These are phyloP conservation scores for Lepidurus couesii DNA, from an alignment of 1,140 invertebrate species.

Conservation along the genomic window DNA sequence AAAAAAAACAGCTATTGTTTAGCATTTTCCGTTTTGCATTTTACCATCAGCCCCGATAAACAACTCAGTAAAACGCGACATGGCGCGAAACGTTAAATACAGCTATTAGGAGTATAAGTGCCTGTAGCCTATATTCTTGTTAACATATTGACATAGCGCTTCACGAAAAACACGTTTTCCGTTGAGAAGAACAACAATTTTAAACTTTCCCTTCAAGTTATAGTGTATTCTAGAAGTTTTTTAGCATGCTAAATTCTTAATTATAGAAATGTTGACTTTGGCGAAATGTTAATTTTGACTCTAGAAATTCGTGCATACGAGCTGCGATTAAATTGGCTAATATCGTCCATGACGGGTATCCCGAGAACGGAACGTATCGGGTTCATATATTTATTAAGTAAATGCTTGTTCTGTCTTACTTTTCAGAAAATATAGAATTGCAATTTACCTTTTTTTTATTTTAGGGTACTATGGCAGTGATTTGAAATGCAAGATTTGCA, in stretches of 20 bases:
- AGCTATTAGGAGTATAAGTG: too few relatives aligned
- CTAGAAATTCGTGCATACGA: conserved; percentile 75
- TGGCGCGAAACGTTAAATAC: too few relatives aligned
- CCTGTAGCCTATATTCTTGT: neutral
- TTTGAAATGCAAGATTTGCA: conserved; percentile 98
- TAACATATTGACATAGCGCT: conserved; percentile 58
- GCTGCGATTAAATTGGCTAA: conserved; percentile 95
- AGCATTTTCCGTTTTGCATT: too few relatives aligned
- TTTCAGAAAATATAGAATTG: neutral
- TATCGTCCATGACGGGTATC: conserved; percentile 96
- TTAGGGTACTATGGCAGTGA: conserved; percentile 64
- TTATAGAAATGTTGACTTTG: conserved; percentile 90
- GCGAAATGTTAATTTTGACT: conserved; percentile 87
- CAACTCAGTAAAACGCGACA: too few relatives aligned
- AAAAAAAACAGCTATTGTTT: too few relatives aligned
- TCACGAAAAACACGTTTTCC: conserved; percentile 98
- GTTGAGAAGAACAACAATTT: conserved; percentile 99
- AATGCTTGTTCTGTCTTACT: conserved; percentile 39
- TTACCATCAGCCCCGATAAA: too few relatives aligned
- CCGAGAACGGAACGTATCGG: conserved; percentile 87
- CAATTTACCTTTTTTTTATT: neutral
- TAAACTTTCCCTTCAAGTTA: conserved; percentile 97
- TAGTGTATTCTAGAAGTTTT: conserved; percentile 46
- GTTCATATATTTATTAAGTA: conserved; percentile 94
- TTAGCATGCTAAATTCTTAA: too few relatives aligned